Conservation (phyloP, 2,888 invertebrate species). For the Portevinia maculata region DNA sequence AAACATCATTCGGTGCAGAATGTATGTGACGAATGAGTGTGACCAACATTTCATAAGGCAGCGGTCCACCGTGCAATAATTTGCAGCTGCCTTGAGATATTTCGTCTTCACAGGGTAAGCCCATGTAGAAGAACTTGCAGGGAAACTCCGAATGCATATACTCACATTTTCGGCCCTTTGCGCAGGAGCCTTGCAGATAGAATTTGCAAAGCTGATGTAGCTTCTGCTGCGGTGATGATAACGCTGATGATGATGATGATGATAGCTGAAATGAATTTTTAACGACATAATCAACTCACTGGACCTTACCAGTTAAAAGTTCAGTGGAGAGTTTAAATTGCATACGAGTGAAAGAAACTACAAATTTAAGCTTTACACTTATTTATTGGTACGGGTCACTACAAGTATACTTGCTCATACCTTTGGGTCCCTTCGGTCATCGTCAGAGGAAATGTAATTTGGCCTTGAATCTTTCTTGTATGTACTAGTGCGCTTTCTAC, state of each 20-base stretch:
- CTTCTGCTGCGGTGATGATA: conserved; percentile 21
- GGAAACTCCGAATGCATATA: conserved; percentile 70
- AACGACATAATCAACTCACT: not conserved
- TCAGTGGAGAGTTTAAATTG: too few relatives aligned
- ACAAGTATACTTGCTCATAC: not conserved
- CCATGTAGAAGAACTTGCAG: conserved; percentile 63
- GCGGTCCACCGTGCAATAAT: conserved; percentile 44
- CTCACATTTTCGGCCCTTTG: conserved; percentile 43
- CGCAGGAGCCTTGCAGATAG: conserved; percentile 47
- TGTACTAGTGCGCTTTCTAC: conserved; percentile 15
- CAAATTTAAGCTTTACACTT: too few relatives aligned
- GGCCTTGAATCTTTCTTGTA: conserved; percentile 20
- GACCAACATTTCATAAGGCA: conserved; percentile 42
- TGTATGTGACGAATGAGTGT: conserved; percentile 46
- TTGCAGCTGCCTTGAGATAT: conserved; percentile 24
- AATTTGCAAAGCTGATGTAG: conserved; percentile 61
- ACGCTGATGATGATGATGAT: not conserved
- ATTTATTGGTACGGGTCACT: too few relatives aligned
- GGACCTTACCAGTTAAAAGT: too few relatives aligned
- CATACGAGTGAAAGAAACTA: too few relatives aligned
- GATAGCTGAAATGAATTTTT: conserved; percentile 5
- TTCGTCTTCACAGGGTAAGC: conserved; percentile 47
- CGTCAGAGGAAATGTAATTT: conserved; percentile 15
- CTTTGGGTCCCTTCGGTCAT: conserved; percentile 27
- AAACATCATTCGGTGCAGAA: conserved; percentile 45